Evolutionary conservation across 2,113 vertebrate genomes (phyloP), one percentile per base, ranked within the genome.

Genomic region (Ancistrus triradiatus): DNA sequence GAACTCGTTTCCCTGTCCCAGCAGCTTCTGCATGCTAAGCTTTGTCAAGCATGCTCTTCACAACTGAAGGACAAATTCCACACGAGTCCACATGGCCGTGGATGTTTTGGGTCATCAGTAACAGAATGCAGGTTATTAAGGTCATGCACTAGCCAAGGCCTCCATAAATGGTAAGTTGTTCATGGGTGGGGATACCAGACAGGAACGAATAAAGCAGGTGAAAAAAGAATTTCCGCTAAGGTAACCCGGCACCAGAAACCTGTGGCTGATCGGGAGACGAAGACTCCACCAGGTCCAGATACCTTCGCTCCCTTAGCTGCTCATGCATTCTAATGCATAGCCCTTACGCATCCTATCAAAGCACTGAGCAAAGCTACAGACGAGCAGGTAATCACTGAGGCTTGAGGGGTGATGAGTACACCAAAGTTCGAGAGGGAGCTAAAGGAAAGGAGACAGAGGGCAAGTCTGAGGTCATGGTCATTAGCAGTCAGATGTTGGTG

Each of bases 401-500:
- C 11, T 17, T 42, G 15, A 52, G 19, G 42, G 53, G 52, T 37
- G 28, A n/a, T 51, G 40, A 19, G 33, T 24, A 51, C 38, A 49
- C 35, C 38, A 6, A 21, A 35, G 7, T 4, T 3, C 27, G 27
- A 31, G 27, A 27, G 44, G n/a, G 25, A 27, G 37, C 38, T 3
- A 14, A 37, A n/a, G 11, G 13, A 19, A 14, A 52, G 19, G 40
- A 14, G 27, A 17, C 31, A 42, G 37, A 17, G 28, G 7, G 9
- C 3, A n/a, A n/a, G n/a, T n/a, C n/a, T n/a, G n/a, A n/a, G n/a
- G n/a, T n/a, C n/a, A n/a, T n/a, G n/a, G n/a, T n/a, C n/a, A n/a
- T 14, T 22, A 25, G 22, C 19, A 50, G 73, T 88, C 81, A 97
- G 84, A 97, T 84, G 0, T 92, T 89, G 33, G 77, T 93, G 70